These are phyloP conservation scores for Spodoptera litura DNA, from an alignment of 1,140 invertebrate species.

Conservation along the genomic window DNA sequence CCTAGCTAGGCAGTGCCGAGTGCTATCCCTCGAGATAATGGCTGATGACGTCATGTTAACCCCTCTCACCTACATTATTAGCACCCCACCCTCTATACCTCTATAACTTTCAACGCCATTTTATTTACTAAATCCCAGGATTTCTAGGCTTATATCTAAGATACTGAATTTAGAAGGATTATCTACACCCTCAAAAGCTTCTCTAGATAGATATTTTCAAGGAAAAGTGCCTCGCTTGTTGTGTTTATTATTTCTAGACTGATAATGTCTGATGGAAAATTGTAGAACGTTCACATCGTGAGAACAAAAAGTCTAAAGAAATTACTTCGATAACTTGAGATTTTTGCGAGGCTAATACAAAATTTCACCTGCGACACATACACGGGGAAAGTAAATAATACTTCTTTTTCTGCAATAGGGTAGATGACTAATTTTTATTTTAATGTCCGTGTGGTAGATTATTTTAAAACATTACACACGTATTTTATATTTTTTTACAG, in stretches of 20 bases:
- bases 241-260: not conserved
- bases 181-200: slow-evolving; percentile 7
- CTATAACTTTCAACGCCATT: slow-evolving; percentile 42
- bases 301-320: too few relatives aligned
- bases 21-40: slow-evolving; percentile 44
- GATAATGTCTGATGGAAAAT: too few relatives aligned
- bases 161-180: slow-evolving; percentile 30
- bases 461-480: too few relatives aligned
- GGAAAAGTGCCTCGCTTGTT: not conserved
- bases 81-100: slow-evolving; percentile 27
- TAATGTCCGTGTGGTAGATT: too few relatives aligned
- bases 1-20: slow-evolving; percentile 23
- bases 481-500: too few relatives aligned
- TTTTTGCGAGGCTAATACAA: too few relatives aligned
- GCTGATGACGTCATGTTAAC: slow-evolving; percentile 31
- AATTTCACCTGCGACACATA: too few relatives aligned
- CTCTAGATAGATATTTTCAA: not conserved
- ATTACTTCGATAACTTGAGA: too few relatives aligned
- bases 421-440: too few relatives aligned
- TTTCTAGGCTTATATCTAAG: slow-evolving; percentile 40
- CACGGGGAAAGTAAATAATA: too few relatives aligned
- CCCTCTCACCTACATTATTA: slow-evolving; percentile 45
- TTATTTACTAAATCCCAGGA: slow-evolving; percentile 41
- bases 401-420: too few relatives aligned
- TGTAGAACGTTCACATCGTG: too few relatives aligned